Evolutionary conservation across 2,113 vertebrate genomes (phyloP), one percentile per base, ranked within the genome.

Genomic region (Nerophis ophidion): DNA sequence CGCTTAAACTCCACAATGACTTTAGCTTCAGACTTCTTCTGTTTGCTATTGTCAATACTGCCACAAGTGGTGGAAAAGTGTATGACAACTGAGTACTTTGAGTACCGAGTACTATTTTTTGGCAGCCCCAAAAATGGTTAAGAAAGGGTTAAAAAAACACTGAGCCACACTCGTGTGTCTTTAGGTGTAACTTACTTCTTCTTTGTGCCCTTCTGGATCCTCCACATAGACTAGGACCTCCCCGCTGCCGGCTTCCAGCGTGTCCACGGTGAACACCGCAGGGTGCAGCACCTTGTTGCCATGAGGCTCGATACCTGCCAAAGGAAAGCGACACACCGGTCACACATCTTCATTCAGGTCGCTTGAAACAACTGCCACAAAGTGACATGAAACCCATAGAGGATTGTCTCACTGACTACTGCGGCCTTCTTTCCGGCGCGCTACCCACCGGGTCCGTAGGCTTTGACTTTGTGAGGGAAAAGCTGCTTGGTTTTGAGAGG

Each of bases 141-240:
- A 26, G 26, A 26, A 26, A 26, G 26, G 26, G 26, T 26, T 26
- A 26, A 26, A 4, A 4, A 26, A 26, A 26, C 26, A 26, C 26
- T 26, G 33, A 49, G 5, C 42, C 61, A 3, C 44, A 48, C 57
- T 57, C 14, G 17, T 13, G 7, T 35, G 35, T 45, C 44, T 62
- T 63, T 48, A 33, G 52, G 0, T 17, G 5, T 19, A 34, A 76
- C 84, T 70, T 76, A 91, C 95, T 93, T 98, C 96, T 63, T 98
- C 96, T 0, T 91, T 98, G 87, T 98, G 93, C 46, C 96, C 96
- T 74, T 98, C 96, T 0, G 96, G 95, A 73, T 98, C 96, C 82
- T 96, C 95, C 0, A 98, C 90, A 12, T 94, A 98, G 46, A 98
- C 96, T 53, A 98, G 87, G 56, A 98, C 95, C 74, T 98, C 95